Base-by-base conservation (phyloP, 64 coral and sea anemone species). In the Exaiptasia diaphana region DNA sequence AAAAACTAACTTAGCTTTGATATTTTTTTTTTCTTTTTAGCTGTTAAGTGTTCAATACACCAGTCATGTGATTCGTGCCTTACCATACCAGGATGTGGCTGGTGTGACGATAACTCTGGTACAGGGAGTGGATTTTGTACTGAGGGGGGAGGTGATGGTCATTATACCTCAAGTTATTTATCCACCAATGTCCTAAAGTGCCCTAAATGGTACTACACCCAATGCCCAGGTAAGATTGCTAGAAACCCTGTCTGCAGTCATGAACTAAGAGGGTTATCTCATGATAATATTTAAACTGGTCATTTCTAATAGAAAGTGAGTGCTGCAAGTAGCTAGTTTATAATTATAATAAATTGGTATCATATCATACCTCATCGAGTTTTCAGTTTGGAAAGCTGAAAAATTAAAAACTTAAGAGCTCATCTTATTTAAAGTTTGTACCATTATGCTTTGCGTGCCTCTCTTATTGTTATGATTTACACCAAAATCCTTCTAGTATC, bases 171-270 rank as follows among this genome's bases (percentile, higher is more conserved):
- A 53, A 61, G 14, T 15, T 23, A 72, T 35, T 25, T 38, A 37
- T 38, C 0, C 22, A 13, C 20, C 20, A 14, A 43, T 9, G 39
- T 42, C 34, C 50, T 57, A 5, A 28, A 20, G 2, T 28, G 29
- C 54, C 29, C 67, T 35, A 68, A 37, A 14, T 88, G 85, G 85
- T 63, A 80, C 50, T 88, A 80, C 21, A 71, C 80, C n/a, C 37
- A 71, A 12, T 88, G 85, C 56, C 85, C 85, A 88, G 75, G 85
- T 88, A 80, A 49, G 70, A 40, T 32, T n/a, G n/a, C n/a, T n/a
- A n/a, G n/a, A n/a, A n/a, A n/a, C n/a, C n/a, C n/a, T n/a, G 7
- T 29, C 27, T 2, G 22, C 46, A 28, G 28, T 14, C 22, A 27
- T 33, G 20, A 0, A 72, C 25, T n/a, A n/a, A n/a, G n/a, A n/a